These are phyloP conservation scores for Clamator glandarius DNA, from an alignment of 2,797 vertebrate species.

Conservation along the genomic window DNA sequence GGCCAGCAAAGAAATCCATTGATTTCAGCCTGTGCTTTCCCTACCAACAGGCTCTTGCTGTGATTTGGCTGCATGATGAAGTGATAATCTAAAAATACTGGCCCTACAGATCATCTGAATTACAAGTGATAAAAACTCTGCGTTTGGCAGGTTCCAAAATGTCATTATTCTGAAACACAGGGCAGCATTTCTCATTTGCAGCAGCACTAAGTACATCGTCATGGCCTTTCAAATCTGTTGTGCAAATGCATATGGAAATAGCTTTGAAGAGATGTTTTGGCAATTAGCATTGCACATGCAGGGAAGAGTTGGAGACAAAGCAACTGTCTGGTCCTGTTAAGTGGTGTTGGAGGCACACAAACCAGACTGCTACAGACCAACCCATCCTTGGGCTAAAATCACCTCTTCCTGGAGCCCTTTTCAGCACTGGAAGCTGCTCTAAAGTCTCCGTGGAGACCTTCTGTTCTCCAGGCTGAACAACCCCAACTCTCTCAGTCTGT, in stretches of 20 bases:
- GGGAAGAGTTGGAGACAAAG: not conserved
- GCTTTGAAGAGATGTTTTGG: not conserved
- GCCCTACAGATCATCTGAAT: not conserved
- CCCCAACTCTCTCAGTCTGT: too few relatives aligned
- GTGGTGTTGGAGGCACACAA: not conserved
- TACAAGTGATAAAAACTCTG: not conserved
- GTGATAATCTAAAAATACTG: not conserved
- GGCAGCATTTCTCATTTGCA: not conserved
- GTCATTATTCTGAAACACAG: not conserved
- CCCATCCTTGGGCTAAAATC: not conserved
- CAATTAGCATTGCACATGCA: not conserved
- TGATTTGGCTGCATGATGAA: not conserved
- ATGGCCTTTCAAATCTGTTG: not conserved
- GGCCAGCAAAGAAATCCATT: not conserved
- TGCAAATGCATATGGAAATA: not conserved
- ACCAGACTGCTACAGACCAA: not conserved
- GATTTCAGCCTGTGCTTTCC: not conserved
- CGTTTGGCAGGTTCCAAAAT: not conserved
- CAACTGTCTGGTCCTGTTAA: not conserved
- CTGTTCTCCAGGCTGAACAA: too few relatives aligned
- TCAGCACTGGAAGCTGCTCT: too few relatives aligned
- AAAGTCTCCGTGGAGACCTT: too few relatives aligned
- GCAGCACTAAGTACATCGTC: not conserved
- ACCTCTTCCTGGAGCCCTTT: not conserved
- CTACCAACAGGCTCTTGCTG: not conserved